Percentiles rank a stretch among this genome's conserved stretches.
Evolutionary conservation across 2,888 invertebrate genomes (phyloP).

Genomic region (Agrotis puta): DNA sequence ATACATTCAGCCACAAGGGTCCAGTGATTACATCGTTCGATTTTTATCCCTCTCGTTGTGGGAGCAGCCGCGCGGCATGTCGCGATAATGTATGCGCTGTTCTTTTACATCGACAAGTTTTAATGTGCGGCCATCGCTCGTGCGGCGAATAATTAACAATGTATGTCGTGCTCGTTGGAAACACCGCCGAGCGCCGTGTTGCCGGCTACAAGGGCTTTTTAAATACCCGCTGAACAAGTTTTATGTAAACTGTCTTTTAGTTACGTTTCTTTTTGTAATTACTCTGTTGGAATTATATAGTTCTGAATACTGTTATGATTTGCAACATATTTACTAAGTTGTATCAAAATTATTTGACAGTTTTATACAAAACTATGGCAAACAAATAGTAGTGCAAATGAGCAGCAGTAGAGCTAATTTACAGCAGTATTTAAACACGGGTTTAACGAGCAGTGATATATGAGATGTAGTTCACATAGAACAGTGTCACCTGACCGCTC

Average conservation of each 20-base stretch:
- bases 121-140: conserved; percentile 68
- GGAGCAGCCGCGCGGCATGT: conserved; percentile 16
- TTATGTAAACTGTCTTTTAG: conserved; percentile 29
- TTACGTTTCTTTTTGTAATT: conserved; percentile 37
- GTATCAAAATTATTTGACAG: conserved; percentile 22
- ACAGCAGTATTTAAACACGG: conserved; percentile 26
- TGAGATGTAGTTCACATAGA: conserved; percentile 14
- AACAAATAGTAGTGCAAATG: conserved; percentile 18
- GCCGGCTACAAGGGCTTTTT: conserved; percentile 28
- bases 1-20: neutral
- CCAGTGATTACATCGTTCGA: conserved; percentile 13
- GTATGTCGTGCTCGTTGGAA: conserved; percentile 46
- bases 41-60: conserved; percentile 2
- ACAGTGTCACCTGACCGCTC: conserved; percentile 32
- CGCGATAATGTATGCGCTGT: conserved; percentile 69
- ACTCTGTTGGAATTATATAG: conserved; percentile 35
- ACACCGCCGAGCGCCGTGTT: conserved; percentile 1
- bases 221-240: conserved; percentile 37
- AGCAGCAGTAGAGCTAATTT: conserved; percentile 27
- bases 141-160: conserved; percentile 65
- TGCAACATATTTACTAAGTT: conserved; percentile 4
- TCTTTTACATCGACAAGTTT: conserved; percentile 71
- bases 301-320: conserved; percentile 27
- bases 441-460: conserved; percentile 37
- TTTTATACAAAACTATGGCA: conserved; percentile 6